Conservation (phyloP, 2,113 vertebrate genomes). For the Xiphophorus maculatus region DNA sequence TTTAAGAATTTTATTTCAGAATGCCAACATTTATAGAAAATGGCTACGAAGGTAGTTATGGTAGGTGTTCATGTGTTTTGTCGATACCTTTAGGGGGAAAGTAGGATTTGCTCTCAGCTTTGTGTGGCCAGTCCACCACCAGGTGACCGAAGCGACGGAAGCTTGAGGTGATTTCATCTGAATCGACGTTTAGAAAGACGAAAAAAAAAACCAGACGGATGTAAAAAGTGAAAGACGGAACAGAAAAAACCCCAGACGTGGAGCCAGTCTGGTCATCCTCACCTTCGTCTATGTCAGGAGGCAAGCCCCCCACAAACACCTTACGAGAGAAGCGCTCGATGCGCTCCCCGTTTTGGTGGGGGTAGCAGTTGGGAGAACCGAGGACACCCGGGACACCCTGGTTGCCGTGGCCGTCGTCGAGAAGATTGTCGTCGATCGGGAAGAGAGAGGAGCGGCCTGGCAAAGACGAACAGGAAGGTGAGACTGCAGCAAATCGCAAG, state of each 20-base stretch:
- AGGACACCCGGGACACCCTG: slow-evolving; percentile 88
- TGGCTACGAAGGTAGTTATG: neutral
- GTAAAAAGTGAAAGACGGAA: neutral
- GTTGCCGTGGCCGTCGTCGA: slow-evolving; percentile 92
- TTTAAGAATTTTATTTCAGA: too few relatives aligned
- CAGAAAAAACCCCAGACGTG: neutral
- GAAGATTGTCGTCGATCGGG: slow-evolving; percentile 94
- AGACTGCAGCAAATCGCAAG: neutral
- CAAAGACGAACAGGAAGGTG: slow-evolving; percentile 41
- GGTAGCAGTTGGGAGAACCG: slow-evolving; percentile 90
- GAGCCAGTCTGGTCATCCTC: slow-evolving; percentile 13
- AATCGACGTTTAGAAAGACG: neutral
- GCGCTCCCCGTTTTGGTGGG: slow-evolving; percentile 94
- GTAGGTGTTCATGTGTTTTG: neutral
- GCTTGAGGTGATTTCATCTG: slow-evolving; percentile 98
- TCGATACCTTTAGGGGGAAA: slow-evolving; percentile 96
- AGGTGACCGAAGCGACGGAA: slow-evolving; percentile 96
- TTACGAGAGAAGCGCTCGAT: slow-evolving; percentile 98
- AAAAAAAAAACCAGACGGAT: neutral
- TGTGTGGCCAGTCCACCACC: slow-evolving; percentile 99
- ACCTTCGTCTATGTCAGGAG: slow-evolving; percentile 99
- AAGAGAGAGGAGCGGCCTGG: slow-evolving; percentile 95
- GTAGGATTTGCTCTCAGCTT: slow-evolving; percentile 99
- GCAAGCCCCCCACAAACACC: slow-evolving; percentile 96
- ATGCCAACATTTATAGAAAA: neutral